Conservation (phyloP, 2,797 vertebrate species). For the Trichosurus vulpecula region DNA sequence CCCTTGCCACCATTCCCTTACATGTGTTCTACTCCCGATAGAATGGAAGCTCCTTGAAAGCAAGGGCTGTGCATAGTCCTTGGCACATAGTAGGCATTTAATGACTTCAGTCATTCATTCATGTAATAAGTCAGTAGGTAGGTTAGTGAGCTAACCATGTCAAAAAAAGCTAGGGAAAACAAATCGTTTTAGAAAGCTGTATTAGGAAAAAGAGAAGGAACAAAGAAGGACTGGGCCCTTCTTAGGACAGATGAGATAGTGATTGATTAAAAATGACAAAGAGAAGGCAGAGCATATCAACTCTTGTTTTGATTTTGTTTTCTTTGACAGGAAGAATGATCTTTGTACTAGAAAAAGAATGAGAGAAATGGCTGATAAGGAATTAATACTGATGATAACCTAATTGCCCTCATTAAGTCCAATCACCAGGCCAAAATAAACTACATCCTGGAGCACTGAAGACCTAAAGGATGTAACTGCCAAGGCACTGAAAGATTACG, state of each 20-base stretch:
- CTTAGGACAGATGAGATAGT: not conserved
- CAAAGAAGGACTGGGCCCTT: not conserved
- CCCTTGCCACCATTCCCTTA: no score
- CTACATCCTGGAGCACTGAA: not conserved
- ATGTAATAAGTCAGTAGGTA: not conserved
- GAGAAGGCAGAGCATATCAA: not conserved
- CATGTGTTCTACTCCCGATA: no score
- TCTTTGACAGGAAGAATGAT: not conserved
- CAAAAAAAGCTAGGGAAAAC: not conserved
- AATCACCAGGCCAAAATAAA: not conserved
- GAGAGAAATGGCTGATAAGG: not conserved
- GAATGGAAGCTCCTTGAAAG: not conserved
- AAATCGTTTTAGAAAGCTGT: not conserved
- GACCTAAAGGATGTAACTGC: not conserved
- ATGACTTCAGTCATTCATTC: not conserved
- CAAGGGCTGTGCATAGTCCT: not conserved
- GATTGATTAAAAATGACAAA: not conserved
- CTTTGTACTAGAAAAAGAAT: not conserved
- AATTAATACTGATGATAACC: not conserved
- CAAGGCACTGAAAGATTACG: not conserved
- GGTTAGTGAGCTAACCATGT: not conserved
- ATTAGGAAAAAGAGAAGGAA: not conserved
- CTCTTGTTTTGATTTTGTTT: not conserved
- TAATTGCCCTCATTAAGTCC: not conserved
- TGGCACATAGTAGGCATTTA: not conserved